Evolutionary conservation across 2,113 vertebrate species (phyloP), one percentile per base, ranked within the genome.

Genomic region (Suncus etruscus): DNA sequence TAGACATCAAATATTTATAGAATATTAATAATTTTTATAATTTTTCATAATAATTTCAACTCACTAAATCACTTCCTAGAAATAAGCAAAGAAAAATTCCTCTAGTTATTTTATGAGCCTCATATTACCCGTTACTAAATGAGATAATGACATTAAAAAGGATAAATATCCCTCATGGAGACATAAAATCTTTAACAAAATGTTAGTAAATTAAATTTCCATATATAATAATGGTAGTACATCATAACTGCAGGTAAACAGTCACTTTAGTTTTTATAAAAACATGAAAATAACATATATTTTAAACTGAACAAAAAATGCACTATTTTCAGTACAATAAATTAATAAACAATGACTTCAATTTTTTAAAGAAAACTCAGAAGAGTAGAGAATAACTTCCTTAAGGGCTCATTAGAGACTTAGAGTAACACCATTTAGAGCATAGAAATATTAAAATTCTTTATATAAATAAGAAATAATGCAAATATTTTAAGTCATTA

Each of bases 181-280:
- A 86, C 18, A 82, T 15, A 68, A 92, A 82, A 29, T 77, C 16
- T 9, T 82, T 77, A 65, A 54, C 6, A 78, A 68, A 79, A 72
- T 54, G 6, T 32, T 63, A 75, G 45, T 11, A 61, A 74, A 84
- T 74, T 3, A 69, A 79, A 20, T 10, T 25, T 11, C 61, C 61
- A 39, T 61, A 25, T 27, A 77, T 77, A n/a, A n/a, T 58, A 54
- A 32, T 15, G 72, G 3, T 51, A 73, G 47, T n/a, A 86, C 27
- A 66, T 6, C 32, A 69, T 47, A 8, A 63, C 20, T n/a, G 18
- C 8, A 27, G 70, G 65, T 50, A 9, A 9, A 82, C 51, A 11
- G 3, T 29, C 63, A 3, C 47, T 32, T 58, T 39, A 29, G 8
- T 29, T 70, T 78, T 48, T 6, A 29, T 63, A 61, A 78, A 39